Percentiles rank a stretch among this genome's conserved stretches.
Conservation (phyloP, 2,113 vertebrate species). For the Laticauda colubrina region DNA sequence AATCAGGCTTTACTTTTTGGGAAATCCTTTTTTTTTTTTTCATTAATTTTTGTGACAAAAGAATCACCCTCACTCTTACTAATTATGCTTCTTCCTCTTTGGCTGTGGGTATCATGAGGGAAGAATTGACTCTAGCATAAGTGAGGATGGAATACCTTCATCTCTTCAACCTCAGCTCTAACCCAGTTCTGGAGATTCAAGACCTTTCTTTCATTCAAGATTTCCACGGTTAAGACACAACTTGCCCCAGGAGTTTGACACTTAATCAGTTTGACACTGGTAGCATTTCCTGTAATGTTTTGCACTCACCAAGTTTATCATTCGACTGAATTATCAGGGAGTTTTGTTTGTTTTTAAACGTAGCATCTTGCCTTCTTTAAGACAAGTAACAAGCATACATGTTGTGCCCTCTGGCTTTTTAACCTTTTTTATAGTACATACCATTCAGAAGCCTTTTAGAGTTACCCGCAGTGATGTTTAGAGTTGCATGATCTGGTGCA, state of each 20-base stretch:
- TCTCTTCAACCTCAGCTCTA: slow-evolving; percentile 40
- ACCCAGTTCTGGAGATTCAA: background rate
- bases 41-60: background rate
- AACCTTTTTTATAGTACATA: slow-evolving; percentile 58
- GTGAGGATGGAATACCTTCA: slow-evolving; percentile 15
- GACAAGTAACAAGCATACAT: slow-evolving; percentile 59
- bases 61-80: background rate
- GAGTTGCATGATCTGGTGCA: slow-evolving; percentile 59
- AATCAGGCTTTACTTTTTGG: background rate
- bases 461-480: slow-evolving; percentile 51
- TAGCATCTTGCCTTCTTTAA: slow-evolving; percentile 58
- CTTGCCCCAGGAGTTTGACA: slow-evolving; percentile 10
- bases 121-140: slow-evolving; percentile 4
- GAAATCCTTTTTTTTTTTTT: background rate
- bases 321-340: slow-evolving; percentile 20
- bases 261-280: slow-evolving; percentile 18
- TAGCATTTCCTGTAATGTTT: slow-evolving; percentile 59
- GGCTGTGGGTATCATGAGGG: background rate
- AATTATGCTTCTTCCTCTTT: background rate
- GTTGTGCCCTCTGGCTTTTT: slow-evolving; percentile 62
- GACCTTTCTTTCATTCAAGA: background rate
- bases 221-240: background rate
- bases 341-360: slow-evolving; percentile 27
- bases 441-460: slow-evolving; percentile 53
- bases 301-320: slow-evolving; percentile 37